Conservation (phyloP, 2,113 vertebrate genomes). For the Hucho hucho region DNA sequence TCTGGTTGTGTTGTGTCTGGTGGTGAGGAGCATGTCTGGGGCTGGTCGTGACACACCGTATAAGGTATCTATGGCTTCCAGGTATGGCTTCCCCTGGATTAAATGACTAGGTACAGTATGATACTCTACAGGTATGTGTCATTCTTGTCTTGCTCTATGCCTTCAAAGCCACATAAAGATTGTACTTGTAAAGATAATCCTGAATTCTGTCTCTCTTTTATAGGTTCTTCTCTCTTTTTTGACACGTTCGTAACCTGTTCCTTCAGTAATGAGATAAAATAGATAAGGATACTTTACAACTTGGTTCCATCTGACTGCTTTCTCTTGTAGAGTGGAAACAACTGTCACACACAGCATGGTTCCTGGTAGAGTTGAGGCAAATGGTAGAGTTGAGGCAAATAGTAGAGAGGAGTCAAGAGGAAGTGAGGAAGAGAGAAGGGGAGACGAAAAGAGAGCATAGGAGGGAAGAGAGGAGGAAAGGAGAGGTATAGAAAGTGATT, state of each 20-base stretch:
- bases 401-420: conserved; percentile 15
- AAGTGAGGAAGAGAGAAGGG: conserved; percentile 47
- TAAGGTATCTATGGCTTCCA: conserved; percentile 46
- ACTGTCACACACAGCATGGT: neutral
- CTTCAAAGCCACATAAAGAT: conserved; percentile 24
- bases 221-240: too few relatives aligned
- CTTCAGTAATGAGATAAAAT: too few relatives aligned
- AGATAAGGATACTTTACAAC: too few relatives aligned
- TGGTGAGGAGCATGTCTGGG: conserved; percentile 41
- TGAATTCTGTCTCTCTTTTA: neutral
- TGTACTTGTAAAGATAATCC: neutral
- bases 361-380: neutral
- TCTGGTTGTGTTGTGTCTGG: conserved; percentile 39
- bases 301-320: too few relatives aligned
- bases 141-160: conserved; percentile 7
- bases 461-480: conserved; percentile 43
- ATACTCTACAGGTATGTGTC: conserved; percentile 31
- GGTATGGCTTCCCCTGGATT: conserved; percentile 53
- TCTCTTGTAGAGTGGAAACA: conserved; percentile 14
- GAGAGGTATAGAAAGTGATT: conserved; percentile 65
- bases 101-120: conserved; percentile 43
- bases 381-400: conserved; percentile 1
- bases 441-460: conserved; percentile 47
- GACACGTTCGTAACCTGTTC: too few relatives aligned
- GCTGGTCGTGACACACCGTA: conserved; percentile 27